Evolutionary conservation across 1,140 invertebrate species (phyloP).

Genomic region (Armadillidium nasatum): DNA sequence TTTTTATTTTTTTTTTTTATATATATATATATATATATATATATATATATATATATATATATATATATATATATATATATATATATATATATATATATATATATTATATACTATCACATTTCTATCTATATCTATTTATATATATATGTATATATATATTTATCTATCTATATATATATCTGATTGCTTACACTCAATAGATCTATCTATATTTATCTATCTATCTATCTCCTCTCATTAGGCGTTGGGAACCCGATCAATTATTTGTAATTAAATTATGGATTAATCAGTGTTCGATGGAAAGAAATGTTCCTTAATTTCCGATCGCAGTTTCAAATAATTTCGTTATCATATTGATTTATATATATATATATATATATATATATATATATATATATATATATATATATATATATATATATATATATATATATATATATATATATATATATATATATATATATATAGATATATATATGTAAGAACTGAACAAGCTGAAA

Average conservation of each 20-base stretch:
- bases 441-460: not conserved
- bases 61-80: no score
- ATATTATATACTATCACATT: no score
- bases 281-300: constrained; percentile 6
- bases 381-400: constrained; percentile 12
- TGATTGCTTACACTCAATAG: no score
- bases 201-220: not conserved
- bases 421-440: not conserved
- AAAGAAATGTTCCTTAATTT: not conserved
- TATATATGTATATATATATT: no score
- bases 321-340: not conserved
- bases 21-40: no score
- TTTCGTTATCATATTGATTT: not conserved
- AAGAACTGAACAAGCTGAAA: no score
- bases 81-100: no score
- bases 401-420: constrained; percentile 13
- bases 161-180: not conserved
- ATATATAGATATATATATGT: no score
- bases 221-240: not conserved
- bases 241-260: constrained; percentile 1
- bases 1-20: no score
- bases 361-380: constrained; percentile 15
- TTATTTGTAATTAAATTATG: constrained; percentile 13
- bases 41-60: no score
- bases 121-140: no score